Evolutionary conservation across 2,888 invertebrate species (phyloP), one percentile per base, ranked within the genome.

Genomic region (Orchesellides sinensis): DNA sequence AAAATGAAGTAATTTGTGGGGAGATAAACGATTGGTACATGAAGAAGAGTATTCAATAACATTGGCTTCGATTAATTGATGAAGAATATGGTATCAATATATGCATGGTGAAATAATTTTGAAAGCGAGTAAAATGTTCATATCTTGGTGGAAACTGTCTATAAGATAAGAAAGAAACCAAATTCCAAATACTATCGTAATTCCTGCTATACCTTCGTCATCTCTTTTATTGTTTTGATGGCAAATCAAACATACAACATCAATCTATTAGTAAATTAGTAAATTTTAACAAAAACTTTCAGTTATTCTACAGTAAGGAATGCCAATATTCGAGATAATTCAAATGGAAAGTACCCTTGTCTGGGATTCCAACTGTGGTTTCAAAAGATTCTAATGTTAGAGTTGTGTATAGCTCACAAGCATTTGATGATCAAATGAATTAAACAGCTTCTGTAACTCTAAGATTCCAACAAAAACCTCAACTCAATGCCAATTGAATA

Each of bases 351-450:
- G 40, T 40, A 40, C 40, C n/a, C n/a, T 40, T 40, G 25, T 54
- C 25, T 29, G 29, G 59, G 3, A 17, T 59, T 59, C 29, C 59
- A 59, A 59, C 23, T 59, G 59, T 19, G 59, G 59, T 59, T 59
- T 21, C n/a, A 5, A 29, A 29, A 17, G 32, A 59, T 29, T 8
- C n/a, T 59, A 21, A 29, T 29, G 12, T n/a, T 59, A 32, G 32
- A 59, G 32, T 59, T n/a, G 4, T 17, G 27, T n/a, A 59, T 29
- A 29, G 19, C 19, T 14, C 40, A 40, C 49, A 27, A 29, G 29
- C 29, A 23, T 2, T 14, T 29, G 29, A n/a, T 14, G n/a, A n/a
- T n/a, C n/a, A 59, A 23, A 25, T 59, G 59, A n/a, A 59, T 21
- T 52, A 21, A 21, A 12, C 19, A 17, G 17, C 47, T 47, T n/a